Evolutionary conservation across 2,113 vertebrate genomes (phyloP), one percentile per base, ranked within the genome.

Genomic region (Gasterosteus nipponicus): DNA sequence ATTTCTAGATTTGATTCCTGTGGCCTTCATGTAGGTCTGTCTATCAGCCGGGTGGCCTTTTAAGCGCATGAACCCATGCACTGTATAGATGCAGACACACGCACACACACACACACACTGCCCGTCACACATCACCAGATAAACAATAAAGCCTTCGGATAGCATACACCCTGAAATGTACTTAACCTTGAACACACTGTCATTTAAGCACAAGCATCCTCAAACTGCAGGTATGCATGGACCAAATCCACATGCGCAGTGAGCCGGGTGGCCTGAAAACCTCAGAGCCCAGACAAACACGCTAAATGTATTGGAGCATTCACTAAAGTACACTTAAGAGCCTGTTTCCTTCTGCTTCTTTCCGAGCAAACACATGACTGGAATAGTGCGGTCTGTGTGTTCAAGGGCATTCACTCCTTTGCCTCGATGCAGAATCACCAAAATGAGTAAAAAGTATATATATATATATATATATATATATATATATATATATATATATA

Each of bases 201-300:
- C n/a, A 47, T 51, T 74, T 29, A 59, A 42, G 19, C 61, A 38
- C 22, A 56, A 35, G 31, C 39, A 58, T 12, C 38, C 61, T 44
- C 31, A 18, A 0, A 15, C 57, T 26, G 35, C 12, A 61, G 39
- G n/a, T 58, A 47, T 2, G 14, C 53, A 4, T 49, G 54, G 60
- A 33, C 26, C 16, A 26, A 58, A 16, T 56, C 47, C 42, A 58
- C 49, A n/a, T 3, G 14, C 46, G 61, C 65, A 29, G 35, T 72
- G 15, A 22, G 68, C 29, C 76, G 75, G 87, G 86, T 87, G 86
- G 84, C 81, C 84, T 9, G 1, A 66, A 29, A 77, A 80, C 78
- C 87, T 86, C 81, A 57, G 69, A n/a, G 56, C 87, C 87, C 89
- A 89, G 71, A 88, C 61, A 92, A 88, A 92, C 81, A 89, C 8